Conservation (phyloP, 2,888 invertebrate species). For the Erpobdella octoculata region DNA sequence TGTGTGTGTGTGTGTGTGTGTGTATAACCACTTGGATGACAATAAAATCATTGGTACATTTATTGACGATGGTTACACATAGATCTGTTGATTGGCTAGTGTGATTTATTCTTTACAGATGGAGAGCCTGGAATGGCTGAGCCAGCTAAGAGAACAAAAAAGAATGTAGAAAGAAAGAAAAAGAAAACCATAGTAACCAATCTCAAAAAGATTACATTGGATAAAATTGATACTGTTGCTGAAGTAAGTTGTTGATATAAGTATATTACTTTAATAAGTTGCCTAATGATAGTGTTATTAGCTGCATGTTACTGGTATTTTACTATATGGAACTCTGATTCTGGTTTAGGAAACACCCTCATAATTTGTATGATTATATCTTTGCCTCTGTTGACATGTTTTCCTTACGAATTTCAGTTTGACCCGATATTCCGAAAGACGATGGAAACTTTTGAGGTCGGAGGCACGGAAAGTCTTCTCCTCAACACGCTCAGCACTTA, state of each 20-base stretch:
- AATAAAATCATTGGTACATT: too few species aligned
- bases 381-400: neutral
- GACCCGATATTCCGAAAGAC: conserved; percentile 48
- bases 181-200: conserved; percentile 49
- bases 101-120: neutral
- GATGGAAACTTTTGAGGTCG: conserved; percentile 53
- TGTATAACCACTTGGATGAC: too few species aligned
- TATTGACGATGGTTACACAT: too few species aligned
- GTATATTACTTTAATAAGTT: neutral
- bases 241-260: conserved; percentile 41
- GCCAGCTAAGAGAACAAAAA: neutral
- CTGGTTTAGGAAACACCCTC: too few species aligned
- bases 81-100: too few species aligned
- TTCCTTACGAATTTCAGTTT: neutral
- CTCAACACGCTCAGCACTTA: conserved; percentile 46
- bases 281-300: too few species aligned
- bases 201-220: conserved; percentile 49
- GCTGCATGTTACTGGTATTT: too few species aligned
- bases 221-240: conserved; percentile 51
- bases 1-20: neutral
- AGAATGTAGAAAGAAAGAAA: neutral
- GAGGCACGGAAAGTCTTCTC: conserved; percentile 50
- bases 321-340: too few species aligned
- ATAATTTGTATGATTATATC: too few species aligned
- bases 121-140: neutral